Evolutionary conservation across 2,113 vertebrate species (phyloP).

Genomic region (Pangasianodon gigas): DNA sequence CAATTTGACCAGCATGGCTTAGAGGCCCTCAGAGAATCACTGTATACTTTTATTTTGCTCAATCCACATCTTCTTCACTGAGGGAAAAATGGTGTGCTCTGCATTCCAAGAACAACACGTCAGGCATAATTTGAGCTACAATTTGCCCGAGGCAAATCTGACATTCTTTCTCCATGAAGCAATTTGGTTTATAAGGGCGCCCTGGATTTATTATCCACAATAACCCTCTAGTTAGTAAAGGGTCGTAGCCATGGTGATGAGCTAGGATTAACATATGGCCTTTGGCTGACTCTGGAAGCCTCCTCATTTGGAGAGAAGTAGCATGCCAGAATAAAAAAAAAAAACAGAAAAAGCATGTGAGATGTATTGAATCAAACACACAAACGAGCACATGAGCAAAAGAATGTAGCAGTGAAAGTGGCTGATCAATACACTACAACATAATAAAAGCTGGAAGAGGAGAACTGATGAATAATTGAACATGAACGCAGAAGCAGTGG

Average conservation of each 20-base stretch:
- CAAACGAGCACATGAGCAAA: not conserved
- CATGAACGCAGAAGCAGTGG: slow-evolving; percentile 35
- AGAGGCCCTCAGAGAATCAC: not conserved
- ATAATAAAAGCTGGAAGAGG: slow-evolving; percentile 22
- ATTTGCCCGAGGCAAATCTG: slow-evolving; percentile 25
- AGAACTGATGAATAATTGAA: slow-evolving; percentile 53
- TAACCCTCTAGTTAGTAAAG: slow-evolving; percentile 33
- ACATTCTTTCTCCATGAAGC: slow-evolving; percentile 36
- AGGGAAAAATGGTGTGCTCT: not conserved
- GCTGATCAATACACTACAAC: slow-evolving; percentile 34
- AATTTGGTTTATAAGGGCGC: slow-evolving; percentile 38
- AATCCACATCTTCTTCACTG: not conserved
- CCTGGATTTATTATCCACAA: slow-evolving; percentile 33
- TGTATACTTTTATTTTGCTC: not conserved
- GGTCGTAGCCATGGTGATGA: slow-evolving; percentile 48
- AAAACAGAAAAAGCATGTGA: not conserved
- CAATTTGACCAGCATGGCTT: not conserved
- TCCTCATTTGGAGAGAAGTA: slow-evolving; percentile 20
- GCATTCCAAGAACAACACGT: slow-evolving; percentile 20
- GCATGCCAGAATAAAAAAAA: slow-evolving; percentile 15
- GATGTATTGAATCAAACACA: slow-evolving; percentile 40
- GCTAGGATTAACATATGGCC: slow-evolving; percentile 42
- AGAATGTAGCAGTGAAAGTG: not conserved
- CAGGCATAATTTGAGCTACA: slow-evolving; percentile 22
- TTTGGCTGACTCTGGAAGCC: slow-evolving; percentile 36